phyloP scores from a whole-genome alignment of 2,888 invertebrate species.

The Rapana venosa region DNA sequence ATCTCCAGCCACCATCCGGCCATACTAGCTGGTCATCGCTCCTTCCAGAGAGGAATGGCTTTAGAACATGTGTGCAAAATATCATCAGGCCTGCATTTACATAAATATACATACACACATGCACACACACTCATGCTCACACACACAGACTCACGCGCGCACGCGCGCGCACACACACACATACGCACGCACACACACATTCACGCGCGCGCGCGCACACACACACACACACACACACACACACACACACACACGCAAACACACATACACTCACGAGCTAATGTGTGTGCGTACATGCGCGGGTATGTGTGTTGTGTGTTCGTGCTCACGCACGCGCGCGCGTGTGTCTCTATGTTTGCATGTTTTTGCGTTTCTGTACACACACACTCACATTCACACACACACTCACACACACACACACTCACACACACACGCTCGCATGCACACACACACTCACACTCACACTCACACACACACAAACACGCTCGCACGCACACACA shows the following conservation, averaged over 20 bases:
- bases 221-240: slow-evolving; percentile 21
- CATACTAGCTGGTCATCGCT: not conserved
- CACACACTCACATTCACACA: no score
- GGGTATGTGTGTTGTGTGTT: no score
- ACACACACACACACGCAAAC: not conserved
- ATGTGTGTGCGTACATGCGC: not conserved
- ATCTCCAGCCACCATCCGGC: no score
- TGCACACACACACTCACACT: not conserved
- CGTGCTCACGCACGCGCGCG: no score
- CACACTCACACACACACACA: no score
- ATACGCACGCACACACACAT: not conserved
- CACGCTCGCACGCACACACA: not conserved
- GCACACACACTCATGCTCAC: no score
- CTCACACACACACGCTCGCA: no score
- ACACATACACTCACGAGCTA: no score
- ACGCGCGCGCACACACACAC: not conserved
- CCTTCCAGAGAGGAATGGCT: not conserved
- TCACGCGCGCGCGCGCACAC: not conserved
- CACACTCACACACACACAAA: not conserved
- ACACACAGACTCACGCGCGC: not conserved
- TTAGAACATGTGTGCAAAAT: not conserved
- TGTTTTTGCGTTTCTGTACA: no score
- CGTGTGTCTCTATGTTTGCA: no score
- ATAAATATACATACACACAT: no score
- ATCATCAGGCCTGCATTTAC: not conserved